These are phyloP conservation scores for Anseranas semipalmata DNA, from an alignment of 2,113 vertebrate genomes.

Conservation along the genomic window DNA sequence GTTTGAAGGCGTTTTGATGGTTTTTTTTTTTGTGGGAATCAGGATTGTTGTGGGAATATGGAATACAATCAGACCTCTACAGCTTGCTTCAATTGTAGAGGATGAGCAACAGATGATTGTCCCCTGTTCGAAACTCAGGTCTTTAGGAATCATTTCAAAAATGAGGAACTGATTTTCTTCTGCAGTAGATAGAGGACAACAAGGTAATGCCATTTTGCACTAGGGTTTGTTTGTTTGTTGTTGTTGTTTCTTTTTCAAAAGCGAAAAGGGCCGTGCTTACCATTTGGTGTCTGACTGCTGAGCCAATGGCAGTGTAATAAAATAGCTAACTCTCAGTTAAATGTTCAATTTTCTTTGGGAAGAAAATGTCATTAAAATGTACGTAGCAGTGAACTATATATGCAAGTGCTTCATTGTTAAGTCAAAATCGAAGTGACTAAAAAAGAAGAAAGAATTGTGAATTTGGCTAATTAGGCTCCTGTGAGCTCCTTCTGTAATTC, in stretches of 20 bases:
- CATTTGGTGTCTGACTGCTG: not conserved
- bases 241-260: not conserved
- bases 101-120: not conserved
- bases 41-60: not conserved
- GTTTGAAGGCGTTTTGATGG: not conserved
- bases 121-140: not conserved
- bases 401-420: not conserved
- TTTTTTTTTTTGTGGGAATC: not conserved
- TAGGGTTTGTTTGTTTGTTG: not conserved
- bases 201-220: not conserved
- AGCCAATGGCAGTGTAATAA: not conserved
- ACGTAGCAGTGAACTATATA: not conserved
- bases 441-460: not conserved
- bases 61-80: not conserved
- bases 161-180: not conserved
- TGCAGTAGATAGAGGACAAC: not conserved
- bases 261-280: not conserved
- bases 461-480: not conserved
- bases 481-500: not conserved
- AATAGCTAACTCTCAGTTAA: not conserved
- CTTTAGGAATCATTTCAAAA: not conserved
- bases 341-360: not conserved
- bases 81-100: not conserved
- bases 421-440: not conserved
- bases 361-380: not conserved